Percentiles rank a stretch among this genome's conserved stretches.
phyloP scores from a whole-genome alignment of 2,797 vertebrate genomes.

The Anas bernieri region DNA sequence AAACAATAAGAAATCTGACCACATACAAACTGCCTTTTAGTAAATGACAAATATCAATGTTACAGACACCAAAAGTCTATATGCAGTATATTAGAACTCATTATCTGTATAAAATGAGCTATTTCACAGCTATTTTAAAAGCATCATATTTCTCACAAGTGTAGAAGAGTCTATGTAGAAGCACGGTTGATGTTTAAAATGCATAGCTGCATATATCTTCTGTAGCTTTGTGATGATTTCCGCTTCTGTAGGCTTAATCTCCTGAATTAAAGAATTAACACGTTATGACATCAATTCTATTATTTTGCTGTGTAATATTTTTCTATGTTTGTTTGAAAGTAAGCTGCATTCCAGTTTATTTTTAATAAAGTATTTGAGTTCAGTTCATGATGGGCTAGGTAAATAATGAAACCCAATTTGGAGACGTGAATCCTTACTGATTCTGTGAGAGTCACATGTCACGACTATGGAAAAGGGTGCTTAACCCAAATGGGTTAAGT shows the following conservation, averaged over 20 bases:
- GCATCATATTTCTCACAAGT: not conserved
- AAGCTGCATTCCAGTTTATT: not conserved
- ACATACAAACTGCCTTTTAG: not conserved
- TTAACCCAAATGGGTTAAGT: not conserved
- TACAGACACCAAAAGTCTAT: not conserved
- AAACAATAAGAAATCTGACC: not conserved
- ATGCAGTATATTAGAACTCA: not conserved
- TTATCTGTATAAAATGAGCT: not conserved
- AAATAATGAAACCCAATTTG: not conserved
- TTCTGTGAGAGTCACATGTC: not conserved
- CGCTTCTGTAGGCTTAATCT: not conserved
- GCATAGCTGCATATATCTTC: not conserved
- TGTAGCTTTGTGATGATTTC: not conserved
- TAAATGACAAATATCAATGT: not conserved
- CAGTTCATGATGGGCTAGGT: not conserved
- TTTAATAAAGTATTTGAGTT: not conserved
- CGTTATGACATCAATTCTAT: not conserved
- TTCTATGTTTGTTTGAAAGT: not conserved
- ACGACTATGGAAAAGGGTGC: not conserved
- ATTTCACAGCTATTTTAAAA: not conserved
- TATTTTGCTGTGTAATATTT: not conserved
- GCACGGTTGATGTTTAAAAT: not conserved
- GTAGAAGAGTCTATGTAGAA: not conserved
- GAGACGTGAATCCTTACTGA: not conserved
- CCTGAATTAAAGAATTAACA: constrained; percentile 59